Evolutionary conservation across 2,888 invertebrate genomes (phyloP), one percentile per base, ranked within the genome.

Genomic region (Erebia epiphron): DNA sequence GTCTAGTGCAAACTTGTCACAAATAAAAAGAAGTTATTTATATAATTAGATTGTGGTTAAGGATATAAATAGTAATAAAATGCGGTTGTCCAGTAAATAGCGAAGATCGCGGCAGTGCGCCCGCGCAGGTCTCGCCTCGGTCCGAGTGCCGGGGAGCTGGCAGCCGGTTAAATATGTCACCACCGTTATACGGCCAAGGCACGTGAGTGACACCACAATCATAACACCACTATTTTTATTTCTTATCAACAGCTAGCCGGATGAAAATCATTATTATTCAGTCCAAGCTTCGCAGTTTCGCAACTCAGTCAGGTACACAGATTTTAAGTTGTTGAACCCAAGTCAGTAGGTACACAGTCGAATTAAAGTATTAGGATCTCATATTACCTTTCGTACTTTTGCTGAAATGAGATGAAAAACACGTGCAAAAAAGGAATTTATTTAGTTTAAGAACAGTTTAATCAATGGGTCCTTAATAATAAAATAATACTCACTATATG

Each of bases 81-180:
- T 71, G 67, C 64, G 65, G 67, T 67, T 68, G 56, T 74, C 64
- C 61, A 65, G 52, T 70, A 68, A 68, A 69, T 64, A 68, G 71
- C 68, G 68, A 69, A 61, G 68, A 62, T 65, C 67, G 57, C 63
- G 49, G 52, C 18, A 35, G 35, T 49, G 67, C 43, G 68, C 67
- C n/a, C 9, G 16, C 52, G 16, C 16, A 10, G 54, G 16, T 54
- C 54, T 11, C 56, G 56, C 2, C 1, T 10, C 18, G 10, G 2
- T 18, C 21, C 26, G 7, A 74, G 74, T 68, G 73, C 71, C 71
- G 70, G 80, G 80, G 13, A 18, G 56, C 13, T 7, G 26, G 75
- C 77, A 78, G 76, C 78, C 85, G 83, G 83, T 85, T 81, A 85
- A 83, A 87, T 86, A 86, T 86, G 85, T 86, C 86, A 83, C 82